Evolutionary conservation across 53 echinoderm and acorn worm genomes (phyloP).

Genomic region (Echinometra lucunter): DNA sequence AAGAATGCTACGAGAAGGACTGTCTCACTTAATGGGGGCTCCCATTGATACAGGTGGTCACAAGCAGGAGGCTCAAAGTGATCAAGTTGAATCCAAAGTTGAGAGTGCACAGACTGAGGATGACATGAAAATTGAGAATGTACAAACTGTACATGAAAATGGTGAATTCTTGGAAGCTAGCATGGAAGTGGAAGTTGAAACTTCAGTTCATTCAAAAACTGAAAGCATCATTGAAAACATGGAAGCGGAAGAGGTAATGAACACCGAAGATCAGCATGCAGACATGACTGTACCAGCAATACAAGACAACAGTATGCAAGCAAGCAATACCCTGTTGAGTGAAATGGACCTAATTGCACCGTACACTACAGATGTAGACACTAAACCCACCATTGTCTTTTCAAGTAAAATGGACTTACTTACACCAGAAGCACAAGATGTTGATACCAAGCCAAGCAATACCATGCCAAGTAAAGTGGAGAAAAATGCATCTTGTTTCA

Average conservation of each 20-base stretch:
- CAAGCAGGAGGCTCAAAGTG: not conserved
- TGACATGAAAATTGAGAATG: not conserved
- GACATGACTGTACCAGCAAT: not conserved
- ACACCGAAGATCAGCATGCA: not conserved
- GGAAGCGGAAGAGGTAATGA: not conserved
- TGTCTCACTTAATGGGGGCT: slow-evolving; percentile 89
- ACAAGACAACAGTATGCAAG: not conserved
- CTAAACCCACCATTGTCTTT: not conserved
- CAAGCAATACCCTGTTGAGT: not conserved
- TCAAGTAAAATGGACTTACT: not conserved
- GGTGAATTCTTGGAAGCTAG: not conserved
- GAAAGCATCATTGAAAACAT: not conserved
- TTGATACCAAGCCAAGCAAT: not conserved
- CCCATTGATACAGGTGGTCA: not conserved
- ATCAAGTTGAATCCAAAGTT: not conserved
- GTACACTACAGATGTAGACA: not conserved
- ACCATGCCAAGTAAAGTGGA: not conserved
- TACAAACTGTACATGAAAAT: not conserved
- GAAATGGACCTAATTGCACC: not conserved
- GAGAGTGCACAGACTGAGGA: not conserved
- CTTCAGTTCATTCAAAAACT: not conserved
- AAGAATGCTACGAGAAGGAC: slow-evolving; percentile 73
- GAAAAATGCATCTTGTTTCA: not conserved
- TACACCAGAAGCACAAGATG: not conserved
- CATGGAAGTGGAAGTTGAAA: slow-evolving; percentile 35